Percentiles rank a stretch among this genome's conserved stretches.
Conservation (phyloP, 2,113 vertebrate species). For the Elachura formosa region DNA sequence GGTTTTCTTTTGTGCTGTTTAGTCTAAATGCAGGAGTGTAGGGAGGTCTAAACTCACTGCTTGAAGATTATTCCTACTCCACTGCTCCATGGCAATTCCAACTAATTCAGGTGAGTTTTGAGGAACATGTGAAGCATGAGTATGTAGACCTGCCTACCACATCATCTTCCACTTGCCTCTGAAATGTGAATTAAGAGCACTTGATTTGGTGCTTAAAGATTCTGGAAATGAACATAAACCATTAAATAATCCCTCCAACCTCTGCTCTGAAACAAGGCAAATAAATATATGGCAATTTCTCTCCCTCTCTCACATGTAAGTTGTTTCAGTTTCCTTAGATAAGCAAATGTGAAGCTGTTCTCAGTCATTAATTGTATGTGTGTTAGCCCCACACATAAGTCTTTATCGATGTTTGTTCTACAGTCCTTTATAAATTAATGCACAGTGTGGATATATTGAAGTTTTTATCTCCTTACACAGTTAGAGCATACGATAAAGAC, state of each 20-base stretch:
- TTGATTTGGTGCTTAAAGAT: background rate
- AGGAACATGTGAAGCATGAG: background rate
- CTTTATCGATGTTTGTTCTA: background rate
- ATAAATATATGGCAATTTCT: background rate
- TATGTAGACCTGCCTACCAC: background rate
- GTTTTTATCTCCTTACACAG: background rate
- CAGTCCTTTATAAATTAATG: background rate
- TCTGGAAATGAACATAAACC: background rate
- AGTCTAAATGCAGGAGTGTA: background rate
- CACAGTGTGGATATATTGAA: background rate
- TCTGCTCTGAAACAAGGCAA: background rate
- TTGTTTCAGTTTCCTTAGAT: background rate
- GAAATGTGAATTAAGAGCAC: background rate
- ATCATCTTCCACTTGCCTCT: background rate
- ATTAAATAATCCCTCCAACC: background rate
- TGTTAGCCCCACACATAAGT: background rate
- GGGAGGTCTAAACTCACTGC: background rate
- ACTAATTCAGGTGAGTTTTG: background rate
- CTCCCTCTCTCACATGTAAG: background rate
- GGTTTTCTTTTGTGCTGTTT: background rate
- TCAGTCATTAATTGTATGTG: background rate
- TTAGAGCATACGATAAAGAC: background rate
- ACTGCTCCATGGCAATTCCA: background rate
- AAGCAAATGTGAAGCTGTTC: background rate
- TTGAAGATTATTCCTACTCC: background rate